These are phyloP conservation scores for Thunnus maccoyii DNA, from an alignment of 2,113 vertebrate species.

Conservation along the genomic window DNA sequence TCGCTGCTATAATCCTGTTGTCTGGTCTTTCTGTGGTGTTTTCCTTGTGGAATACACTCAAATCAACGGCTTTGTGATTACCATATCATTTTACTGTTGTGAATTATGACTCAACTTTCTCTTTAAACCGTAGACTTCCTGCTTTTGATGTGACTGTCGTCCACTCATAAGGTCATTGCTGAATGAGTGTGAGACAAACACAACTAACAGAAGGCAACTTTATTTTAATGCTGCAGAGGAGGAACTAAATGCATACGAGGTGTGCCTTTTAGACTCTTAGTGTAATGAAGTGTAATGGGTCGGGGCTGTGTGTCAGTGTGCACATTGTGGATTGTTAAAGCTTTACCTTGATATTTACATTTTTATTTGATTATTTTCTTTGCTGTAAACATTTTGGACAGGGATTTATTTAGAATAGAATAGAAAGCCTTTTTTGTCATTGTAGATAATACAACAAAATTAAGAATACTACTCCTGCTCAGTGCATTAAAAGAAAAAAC, in stretches of 20 bases:
- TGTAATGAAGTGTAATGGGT: not conserved
- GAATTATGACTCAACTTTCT: not conserved
- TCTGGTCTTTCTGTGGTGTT: not conserved
- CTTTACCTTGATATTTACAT: slow-evolving; percentile 15
- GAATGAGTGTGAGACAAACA: slow-evolving; percentile 14
- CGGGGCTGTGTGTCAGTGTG: slow-evolving; percentile 18
- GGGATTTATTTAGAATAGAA: slow-evolving; percentile 6
- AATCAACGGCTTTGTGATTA: slow-evolving; percentile 20
- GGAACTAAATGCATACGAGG: slow-evolving; percentile 26
- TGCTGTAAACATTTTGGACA: not conserved
- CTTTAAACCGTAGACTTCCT: not conserved
- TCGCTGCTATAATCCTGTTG: slow-evolving; percentile 28
- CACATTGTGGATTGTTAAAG: slow-evolving; percentile 4
- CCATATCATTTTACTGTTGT: slow-evolving; percentile 1
- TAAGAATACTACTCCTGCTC: too few species aligned
- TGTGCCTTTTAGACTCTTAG: slow-evolving; percentile 66
- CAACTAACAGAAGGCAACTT: not conserved
- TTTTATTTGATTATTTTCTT: slow-evolving; percentile 21
- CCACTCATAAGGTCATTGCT: not conserved
- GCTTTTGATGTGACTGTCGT: not conserved
- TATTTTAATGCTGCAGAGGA: slow-evolving; percentile 1
- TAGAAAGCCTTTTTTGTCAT: too few species aligned
- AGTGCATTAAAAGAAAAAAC: too few species aligned
- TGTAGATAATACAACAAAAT: too few species aligned
- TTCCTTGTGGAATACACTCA: not conserved